Evolutionary conservation across 2,113 vertebrate genomes (phyloP).

Genomic region (Melanostigma gelatinosum): DNA sequence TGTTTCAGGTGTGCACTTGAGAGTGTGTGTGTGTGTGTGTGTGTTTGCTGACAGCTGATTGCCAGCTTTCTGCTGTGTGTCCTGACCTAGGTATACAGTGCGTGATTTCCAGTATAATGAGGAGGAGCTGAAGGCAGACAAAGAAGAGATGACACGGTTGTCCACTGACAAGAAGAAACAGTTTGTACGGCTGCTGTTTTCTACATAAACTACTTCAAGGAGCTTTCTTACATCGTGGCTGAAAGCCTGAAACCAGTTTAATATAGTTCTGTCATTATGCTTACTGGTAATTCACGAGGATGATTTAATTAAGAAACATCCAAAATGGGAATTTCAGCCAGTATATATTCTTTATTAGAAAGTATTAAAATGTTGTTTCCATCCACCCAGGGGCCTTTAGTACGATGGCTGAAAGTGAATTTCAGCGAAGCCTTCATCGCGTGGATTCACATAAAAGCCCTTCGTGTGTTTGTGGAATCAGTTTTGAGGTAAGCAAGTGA

Average conservation of each 20-base stretch:
- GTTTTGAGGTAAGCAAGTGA: slow-evolving; percentile 88
- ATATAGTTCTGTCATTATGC: not conserved
- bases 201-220: not conserved
- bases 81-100: slow-evolving; percentile 88
- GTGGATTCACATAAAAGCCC: slow-evolving; percentile 98
- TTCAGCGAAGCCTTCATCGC: slow-evolving; percentile 99
- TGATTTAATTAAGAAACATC: not conserved
- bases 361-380: not conserved
- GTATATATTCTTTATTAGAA: not conserved
- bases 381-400: slow-evolving; percentile 90
- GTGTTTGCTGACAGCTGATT: not conserved
- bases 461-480: slow-evolving; percentile 97
- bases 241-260: not conserved
- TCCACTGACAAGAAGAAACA: slow-evolving; percentile 99
- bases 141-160: slow-evolving; percentile 97
- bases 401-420: slow-evolving; percentile 99
- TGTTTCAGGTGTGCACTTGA: slow-evolving; percentile 22
- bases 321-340: not conserved
- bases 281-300: not conserved
- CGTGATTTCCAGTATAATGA: slow-evolving; percentile 99
- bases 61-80: slow-evolving; percentile 34
- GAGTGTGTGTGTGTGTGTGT: not conserved
- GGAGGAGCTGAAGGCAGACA: slow-evolving; percentile 98
- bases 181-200: slow-evolving; percentile 86
- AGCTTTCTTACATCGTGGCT: not conserved